These are phyloP conservation scores for Callosobruchus maculatus DNA, from an alignment of 2,888 invertebrate species.

Conservation along the genomic window DNA sequence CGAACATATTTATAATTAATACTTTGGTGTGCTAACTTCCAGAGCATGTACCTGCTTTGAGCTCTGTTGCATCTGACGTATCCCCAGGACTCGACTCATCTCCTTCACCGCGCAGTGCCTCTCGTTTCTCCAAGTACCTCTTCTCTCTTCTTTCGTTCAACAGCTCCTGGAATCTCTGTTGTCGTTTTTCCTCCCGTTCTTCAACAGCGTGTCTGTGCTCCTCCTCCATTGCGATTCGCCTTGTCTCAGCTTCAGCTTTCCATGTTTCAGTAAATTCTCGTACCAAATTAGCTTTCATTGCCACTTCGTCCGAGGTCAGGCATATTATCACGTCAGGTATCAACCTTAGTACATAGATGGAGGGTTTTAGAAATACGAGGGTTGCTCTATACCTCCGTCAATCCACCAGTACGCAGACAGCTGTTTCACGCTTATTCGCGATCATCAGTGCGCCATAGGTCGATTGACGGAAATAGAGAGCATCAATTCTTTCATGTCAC, in stretches of 20 bases:
- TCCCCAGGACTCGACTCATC: neutral
- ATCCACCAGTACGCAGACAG: no score
- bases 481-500: no score
- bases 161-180: constrained; percentile 31
- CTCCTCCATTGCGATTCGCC: constrained; percentile 23
- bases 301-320: constrained; percentile 26
- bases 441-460: no score
- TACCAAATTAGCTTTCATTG: neutral
- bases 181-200: constrained; percentile 34
- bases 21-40: no score
- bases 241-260: constrained; percentile 47
- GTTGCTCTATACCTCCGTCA: no score
- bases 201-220: constrained; percentile 21
- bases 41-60: neutral
- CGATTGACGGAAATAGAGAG: no score
- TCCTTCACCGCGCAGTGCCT: constrained; percentile 14
- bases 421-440: no score
- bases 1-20: no score
- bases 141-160: constrained; percentile 36
- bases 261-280: constrained; percentile 18
- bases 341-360: constrained; percentile 5
- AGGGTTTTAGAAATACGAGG: no score
- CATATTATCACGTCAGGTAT: constrained; percentile 55
- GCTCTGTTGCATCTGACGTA: neutral
- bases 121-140: constrained; percentile 32